These are phyloP conservation scores for Oxyruncus cristatus DNA, from an alignment of 2,113 vertebrate species.

Conservation along the genomic window DNA sequence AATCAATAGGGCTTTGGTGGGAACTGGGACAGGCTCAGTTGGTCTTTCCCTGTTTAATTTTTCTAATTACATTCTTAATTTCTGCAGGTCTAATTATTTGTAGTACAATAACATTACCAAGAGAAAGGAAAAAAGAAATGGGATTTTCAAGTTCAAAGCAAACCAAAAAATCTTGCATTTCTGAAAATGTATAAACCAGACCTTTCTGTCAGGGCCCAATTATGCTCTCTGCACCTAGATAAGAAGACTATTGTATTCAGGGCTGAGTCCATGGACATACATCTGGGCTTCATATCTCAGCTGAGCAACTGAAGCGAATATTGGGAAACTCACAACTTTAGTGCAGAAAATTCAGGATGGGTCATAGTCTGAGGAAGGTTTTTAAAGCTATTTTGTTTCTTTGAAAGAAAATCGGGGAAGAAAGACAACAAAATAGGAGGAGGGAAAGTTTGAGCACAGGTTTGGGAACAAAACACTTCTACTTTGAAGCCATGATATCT, in stretches of 20 bases:
- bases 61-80: neutral
- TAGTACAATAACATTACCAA: neutral
- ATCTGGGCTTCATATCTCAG: neutral
- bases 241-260: neutral
- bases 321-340: neutral
- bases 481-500: neutral
- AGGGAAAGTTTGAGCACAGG: neutral
- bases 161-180: neutral
- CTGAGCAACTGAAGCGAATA: neutral
- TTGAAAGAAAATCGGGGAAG: neutral
- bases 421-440: neutral
- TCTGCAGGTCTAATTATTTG: neutral
- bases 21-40: neutral
- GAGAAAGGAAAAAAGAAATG: neutral
- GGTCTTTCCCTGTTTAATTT: neutral
- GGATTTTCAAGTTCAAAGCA: neutral
- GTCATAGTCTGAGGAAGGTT: neutral
- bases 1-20: neutral
- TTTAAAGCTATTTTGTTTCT: neutral
- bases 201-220: neutral
- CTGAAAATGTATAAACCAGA: neutral
- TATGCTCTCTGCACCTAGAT: neutral
- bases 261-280: neutral
- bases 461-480: neutral
- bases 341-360: neutral